phyloP scores from a whole-genome alignment of 1,140 invertebrate genomes.

The Archegozetes longisetosus region DNA sequence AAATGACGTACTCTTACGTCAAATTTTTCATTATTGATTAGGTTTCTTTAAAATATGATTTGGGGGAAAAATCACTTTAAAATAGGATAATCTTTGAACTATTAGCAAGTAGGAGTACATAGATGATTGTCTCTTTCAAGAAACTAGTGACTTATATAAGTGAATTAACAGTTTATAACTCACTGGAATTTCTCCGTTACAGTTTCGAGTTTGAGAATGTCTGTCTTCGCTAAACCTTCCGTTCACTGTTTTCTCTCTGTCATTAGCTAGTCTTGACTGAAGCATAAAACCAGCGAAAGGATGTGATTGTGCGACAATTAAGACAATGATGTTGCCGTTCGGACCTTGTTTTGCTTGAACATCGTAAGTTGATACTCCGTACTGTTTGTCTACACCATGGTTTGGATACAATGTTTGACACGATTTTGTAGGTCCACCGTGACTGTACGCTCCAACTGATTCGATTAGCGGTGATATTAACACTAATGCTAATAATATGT shows the following conservation, averaged over 20 bases:
- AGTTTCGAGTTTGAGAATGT: conserved; percentile 1
- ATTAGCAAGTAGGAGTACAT: too few species aligned
- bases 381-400: conserved; percentile 13
- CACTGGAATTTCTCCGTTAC: conserved; percentile 4
- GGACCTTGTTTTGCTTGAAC: neutral
- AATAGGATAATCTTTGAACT: too few species aligned
- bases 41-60: too few species aligned
- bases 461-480: neutral
- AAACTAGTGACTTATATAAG: too few species aligned
- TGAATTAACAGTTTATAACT: neutral
- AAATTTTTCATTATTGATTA: too few species aligned
- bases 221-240: neutral
- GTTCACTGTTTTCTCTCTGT: conserved; percentile 5
- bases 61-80: too few species aligned
- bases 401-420: conserved; percentile 9
- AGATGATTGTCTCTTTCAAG: too few species aligned
- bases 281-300: conserved; percentile 9
- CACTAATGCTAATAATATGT: too few species aligned
- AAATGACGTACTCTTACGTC: too few species aligned
- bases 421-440: conserved; percentile 7
- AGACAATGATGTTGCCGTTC: conserved; percentile 4
- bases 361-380: conserved; percentile 2
- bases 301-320: neutral
- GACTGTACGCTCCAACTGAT: conserved; percentile 4
- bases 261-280: conserved; percentile 4